Evolutionary conservation across 2,113 vertebrate genomes (phyloP).

Genomic region (Ciconia stormi): DNA sequence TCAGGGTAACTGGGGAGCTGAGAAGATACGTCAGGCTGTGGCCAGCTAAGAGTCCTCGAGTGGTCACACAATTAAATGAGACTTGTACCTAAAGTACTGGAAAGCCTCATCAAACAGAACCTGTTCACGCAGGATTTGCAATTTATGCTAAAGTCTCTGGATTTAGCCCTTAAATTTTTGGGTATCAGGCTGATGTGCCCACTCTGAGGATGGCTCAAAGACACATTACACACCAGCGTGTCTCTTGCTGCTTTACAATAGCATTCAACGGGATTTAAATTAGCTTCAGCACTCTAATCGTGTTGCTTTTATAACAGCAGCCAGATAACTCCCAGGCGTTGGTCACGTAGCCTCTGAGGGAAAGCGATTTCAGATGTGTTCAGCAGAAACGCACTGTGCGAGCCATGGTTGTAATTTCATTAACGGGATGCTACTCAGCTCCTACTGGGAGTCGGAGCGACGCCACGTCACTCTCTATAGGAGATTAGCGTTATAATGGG

Average conservation of each 20-base stretch:
- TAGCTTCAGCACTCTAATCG: conserved; percentile 8
- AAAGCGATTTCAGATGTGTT: conserved; percentile 33
- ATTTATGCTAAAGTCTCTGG: background rate
- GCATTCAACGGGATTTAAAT: conserved; percentile 31
- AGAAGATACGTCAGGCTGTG: background rate
- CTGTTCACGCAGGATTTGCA: background rate
- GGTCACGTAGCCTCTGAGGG: conserved; percentile 17
- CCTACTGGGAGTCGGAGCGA: background rate
- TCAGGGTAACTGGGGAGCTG: background rate
- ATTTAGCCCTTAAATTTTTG: background rate
- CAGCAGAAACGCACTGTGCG: conserved; percentile 15
- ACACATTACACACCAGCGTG: background rate
- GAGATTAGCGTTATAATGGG: conserved; percentile 9
- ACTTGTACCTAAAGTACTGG: background rate
- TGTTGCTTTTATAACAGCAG: conserved; percentile 20
- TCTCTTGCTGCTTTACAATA: conserved; percentile 8
- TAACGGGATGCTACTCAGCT: background rate
- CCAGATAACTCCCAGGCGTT: background rate
- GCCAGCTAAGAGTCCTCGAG: background rate
- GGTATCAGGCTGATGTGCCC: background rate
- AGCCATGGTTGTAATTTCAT: conserved; percentile 53
- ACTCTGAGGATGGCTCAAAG: background rate
- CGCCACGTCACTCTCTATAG: background rate
- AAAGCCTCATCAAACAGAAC: background rate
- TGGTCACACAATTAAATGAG: background rate